Base-by-base conservation (phyloP, 1,140 invertebrate species). In the Heliothis virescens region DNA sequence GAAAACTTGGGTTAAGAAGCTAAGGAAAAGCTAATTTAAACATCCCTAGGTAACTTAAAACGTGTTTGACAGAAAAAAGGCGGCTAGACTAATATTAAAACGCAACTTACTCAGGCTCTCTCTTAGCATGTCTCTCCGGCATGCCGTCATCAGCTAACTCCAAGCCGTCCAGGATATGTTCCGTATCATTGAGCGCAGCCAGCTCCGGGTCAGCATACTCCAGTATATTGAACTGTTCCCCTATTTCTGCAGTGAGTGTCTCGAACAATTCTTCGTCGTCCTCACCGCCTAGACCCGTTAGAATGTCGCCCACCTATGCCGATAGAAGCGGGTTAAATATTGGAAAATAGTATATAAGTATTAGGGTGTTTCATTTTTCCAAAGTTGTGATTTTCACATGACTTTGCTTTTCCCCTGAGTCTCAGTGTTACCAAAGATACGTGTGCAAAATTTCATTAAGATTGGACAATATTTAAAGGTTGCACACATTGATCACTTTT, bases 131-230 rank as follows among this genome's bases (percentile, higher is more conserved):
- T 41, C 83, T 80, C n/a, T 90, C 86, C 16, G 83, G 80, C 77
- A 87, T 59, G 21, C 62, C 86, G 71, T 94, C 96, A 86, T 98
- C 97, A 80, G 97, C 97, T 60, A 98, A 95, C 91, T 98, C 97
- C 55, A 98, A 95, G 41, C 96, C 96, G 91, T 98, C 97, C 16
- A 98, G 95, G 82, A 98, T 96, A 86, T 97, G 98, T 26, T 97
- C 97, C 83, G 96, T 96, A 72, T 96, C 97, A 62, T 96, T 96
- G 82, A 97, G 96, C 67, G 97, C 97, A 79, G 98, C 98, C n/a
- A 99, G 94, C 93, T 99, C 98, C 1, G 98, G 98, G 96, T 99
- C 98, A 0, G 98, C 98, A 95, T 99, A 99, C 93, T 99, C 98
- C 53, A 99, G 91, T 86, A 99, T 99, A 91, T 99, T 99, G 94